phyloP scores from a whole-genome alignment of 2,113 vertebrate species.

The Monopterus albus region DNA sequence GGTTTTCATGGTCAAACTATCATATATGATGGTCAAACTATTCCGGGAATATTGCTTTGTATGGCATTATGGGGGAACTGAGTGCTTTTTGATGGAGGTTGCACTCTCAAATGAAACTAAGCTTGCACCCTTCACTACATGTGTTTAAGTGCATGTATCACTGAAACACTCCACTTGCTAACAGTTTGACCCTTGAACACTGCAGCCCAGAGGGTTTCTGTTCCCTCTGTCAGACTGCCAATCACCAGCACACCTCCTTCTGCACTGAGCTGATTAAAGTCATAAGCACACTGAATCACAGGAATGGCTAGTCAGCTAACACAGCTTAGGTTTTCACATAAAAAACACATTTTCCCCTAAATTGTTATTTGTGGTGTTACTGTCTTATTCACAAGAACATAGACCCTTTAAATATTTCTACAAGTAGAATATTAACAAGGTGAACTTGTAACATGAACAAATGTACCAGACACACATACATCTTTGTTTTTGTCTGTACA shows the following conservation, averaged over 20 bases:
- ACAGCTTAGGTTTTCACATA: background rate
- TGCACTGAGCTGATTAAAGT: slow-evolving; percentile 28
- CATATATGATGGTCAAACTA: too few relatives aligned
- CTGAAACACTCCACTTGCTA: slow-evolving; percentile 1
- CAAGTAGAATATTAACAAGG: slow-evolving; percentile 37
- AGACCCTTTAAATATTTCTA: slow-evolving; percentile 43
- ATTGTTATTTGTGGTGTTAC: slow-evolving; percentile 28
- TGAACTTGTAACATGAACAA: slow-evolving; percentile 11
- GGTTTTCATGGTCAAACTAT: too few relatives aligned
- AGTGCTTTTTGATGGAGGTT: too few relatives aligned
- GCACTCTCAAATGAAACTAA: too few relatives aligned
- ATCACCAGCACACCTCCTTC: slow-evolving; percentile 32
- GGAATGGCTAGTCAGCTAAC: background rate
- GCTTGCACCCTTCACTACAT: background rate
- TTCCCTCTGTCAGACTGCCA: slow-evolving; percentile 44
- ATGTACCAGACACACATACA: slow-evolving; percentile 21
- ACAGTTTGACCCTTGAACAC: slow-evolving; percentile 15
- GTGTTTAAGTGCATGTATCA: slow-evolving; percentile 14
- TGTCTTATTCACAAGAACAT: slow-evolving; percentile 38
- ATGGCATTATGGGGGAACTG: too few relatives aligned
- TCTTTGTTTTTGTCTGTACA: too few relatives aligned
- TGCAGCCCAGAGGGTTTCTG: slow-evolving; percentile 1
- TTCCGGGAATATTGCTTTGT: too few relatives aligned
- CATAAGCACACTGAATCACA: background rate
- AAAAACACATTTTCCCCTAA: background rate